Conservation (phyloP, 2,113 vertebrate genomes). For the Dendropsophus ebraccatus region DNA sequence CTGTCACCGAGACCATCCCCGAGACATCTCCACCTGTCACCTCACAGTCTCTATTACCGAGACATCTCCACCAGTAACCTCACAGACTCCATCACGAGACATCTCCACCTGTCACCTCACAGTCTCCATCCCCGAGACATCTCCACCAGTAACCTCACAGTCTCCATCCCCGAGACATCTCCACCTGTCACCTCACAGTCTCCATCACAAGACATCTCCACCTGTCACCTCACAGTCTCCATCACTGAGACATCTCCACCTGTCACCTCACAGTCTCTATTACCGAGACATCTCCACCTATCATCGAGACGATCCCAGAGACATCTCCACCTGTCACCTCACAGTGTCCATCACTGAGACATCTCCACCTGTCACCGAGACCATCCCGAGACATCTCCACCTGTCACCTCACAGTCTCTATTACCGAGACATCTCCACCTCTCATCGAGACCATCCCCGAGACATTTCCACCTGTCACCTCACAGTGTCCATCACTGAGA, state of each 20-base stretch:
- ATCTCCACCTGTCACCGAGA: not conserved
- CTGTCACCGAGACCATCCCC: not conserved
- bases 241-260: too few species aligned
- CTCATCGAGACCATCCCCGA: not conserved
- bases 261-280: not conserved
- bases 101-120: too few species aligned
- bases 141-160: too few species aligned
- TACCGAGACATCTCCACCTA: too few species aligned
- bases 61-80: too few species aligned
- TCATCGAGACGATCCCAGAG: not conserved
- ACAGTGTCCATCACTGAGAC: not conserved
- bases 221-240: not conserved
- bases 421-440: not conserved
- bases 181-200: not conserved
- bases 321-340: not conserved
- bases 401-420: not conserved
- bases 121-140: too few species aligned
- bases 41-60: too few species aligned
- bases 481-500: not conserved
- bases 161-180: not conserved
- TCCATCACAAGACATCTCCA: not conserved
- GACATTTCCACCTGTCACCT: not conserved
- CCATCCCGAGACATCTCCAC: not conserved
- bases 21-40: not conserved
- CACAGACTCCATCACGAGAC: too few species aligned